Percentiles rank a stretch among this genome's conserved stretches.
phyloP scores from a whole-genome alignment of 2,113 vertebrate species.

The Pachypanchax playfairii region DNA sequence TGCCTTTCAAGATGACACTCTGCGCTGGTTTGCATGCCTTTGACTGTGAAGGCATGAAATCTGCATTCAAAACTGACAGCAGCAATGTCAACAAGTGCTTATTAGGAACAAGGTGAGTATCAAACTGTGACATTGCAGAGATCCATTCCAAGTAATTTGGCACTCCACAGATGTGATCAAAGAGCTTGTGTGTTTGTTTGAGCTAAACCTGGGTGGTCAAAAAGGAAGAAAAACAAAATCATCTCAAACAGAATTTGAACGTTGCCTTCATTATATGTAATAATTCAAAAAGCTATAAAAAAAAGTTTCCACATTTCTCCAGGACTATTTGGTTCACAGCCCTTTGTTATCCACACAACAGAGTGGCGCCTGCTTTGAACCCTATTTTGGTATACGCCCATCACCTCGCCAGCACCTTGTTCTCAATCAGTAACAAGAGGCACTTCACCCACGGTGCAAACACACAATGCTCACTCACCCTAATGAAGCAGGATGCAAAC shows the following conservation, averaged over 20 bases:
- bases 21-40: slow-evolving; percentile 51
- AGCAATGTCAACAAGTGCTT: slow-evolving; percentile 64
- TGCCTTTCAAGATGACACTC: slow-evolving; percentile 68
- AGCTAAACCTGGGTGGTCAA: background rate
- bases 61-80: slow-evolving; percentile 67
- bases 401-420: slow-evolving; percentile 50
- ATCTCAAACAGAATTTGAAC: too few species aligned
- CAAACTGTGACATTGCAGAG: slow-evolving; percentile 44
- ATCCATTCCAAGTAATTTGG: slow-evolving; percentile 53
- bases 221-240: background rate
- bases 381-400: slow-evolving; percentile 51
- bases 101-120: slow-evolving; percentile 65
- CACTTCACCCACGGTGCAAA: slow-evolving; percentile 55
- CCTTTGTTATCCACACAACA: slow-evolving; percentile 11
- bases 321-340: slow-evolving; percentile 11
- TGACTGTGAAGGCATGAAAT: slow-evolving; percentile 57
- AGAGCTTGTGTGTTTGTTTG: slow-evolving; percentile 29
- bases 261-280: slow-evolving; percentile 13
- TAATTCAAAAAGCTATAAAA: slow-evolving; percentile 1
- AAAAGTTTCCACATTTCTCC: slow-evolving; percentile 5
- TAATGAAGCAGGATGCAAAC: slow-evolving; percentile 54
- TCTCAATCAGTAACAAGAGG: slow-evolving; percentile 63
- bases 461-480: slow-evolving; percentile 52
- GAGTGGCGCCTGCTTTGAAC: slow-evolving; percentile 28
- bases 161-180: slow-evolving; percentile 54